Conservation (phyloP, 1,140 invertebrate species). For the Eubasilissa regina region DNA sequence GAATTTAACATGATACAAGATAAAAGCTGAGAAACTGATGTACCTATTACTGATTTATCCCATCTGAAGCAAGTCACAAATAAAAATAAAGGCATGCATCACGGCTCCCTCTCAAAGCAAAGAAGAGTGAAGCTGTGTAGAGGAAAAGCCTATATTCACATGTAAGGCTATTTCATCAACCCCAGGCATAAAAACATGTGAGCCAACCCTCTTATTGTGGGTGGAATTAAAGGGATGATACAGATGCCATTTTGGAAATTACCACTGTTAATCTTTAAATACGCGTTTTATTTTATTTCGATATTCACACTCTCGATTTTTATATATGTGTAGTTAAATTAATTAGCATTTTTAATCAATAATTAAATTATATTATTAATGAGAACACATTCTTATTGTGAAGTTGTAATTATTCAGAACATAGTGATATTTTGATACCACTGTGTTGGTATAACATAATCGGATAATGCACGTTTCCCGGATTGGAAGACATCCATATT, state of each 20-base stretch:
- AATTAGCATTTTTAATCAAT: too few species aligned
- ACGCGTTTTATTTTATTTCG: too few species aligned
- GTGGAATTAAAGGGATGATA: neutral
- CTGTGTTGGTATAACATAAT: too few species aligned
- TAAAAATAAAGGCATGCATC: conserved; percentile 30
- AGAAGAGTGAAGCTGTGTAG: conserved; percentile 1
- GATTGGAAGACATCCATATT: too few species aligned
- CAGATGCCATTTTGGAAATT: neutral
- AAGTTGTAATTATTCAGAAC: too few species aligned
- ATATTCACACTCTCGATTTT: too few species aligned
- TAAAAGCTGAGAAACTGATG: neutral
- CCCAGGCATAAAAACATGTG: conserved; percentile 30
- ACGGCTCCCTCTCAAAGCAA: neutral
- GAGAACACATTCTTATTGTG: too few species aligned
- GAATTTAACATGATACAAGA: neutral
- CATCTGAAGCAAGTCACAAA: conserved; percentile 25
- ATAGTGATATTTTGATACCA: too few species aligned
- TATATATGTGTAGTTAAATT: too few species aligned
- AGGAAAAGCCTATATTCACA: conserved; percentile 35
- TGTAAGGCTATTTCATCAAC: conserved; percentile 27
- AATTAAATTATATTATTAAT: too few species aligned
- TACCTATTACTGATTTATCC: neutral
- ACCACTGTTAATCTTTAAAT: too few species aligned
- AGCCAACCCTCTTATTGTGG: conserved; percentile 3
- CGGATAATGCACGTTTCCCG: too few species aligned